These are phyloP conservation scores for Isichthys henryi DNA, from an alignment of 2,113 vertebrate genomes.

Conservation along the genomic window DNA sequence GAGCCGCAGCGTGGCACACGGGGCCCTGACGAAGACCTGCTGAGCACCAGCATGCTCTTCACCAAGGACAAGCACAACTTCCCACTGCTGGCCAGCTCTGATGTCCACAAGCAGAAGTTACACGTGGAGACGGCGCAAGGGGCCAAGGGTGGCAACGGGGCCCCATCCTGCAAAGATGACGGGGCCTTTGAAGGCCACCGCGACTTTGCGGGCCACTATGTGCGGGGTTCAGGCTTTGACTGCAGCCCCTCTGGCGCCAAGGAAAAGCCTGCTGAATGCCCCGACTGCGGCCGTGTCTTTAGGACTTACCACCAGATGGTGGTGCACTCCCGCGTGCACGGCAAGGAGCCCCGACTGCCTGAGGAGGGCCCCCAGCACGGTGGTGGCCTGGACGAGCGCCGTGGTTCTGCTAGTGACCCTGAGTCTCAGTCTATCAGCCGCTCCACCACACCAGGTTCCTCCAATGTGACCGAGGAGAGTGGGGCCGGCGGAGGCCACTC, in stretches of 20 bases:
- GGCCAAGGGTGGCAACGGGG: conserved; percentile 70
- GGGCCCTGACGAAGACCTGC: conserved; percentile 82
- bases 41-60: conserved; percentile 71
- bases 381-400: conserved; percentile 75
- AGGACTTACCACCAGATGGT: conserved; percentile 98
- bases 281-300: conserved; percentile 91
- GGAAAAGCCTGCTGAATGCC: conserved; percentile 93
- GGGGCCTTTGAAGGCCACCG: conserved; percentile 76
- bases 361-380: conserved; percentile 74
- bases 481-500: conserved; percentile 86
- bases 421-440: conserved; percentile 97
- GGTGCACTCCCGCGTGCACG: conserved; percentile 91
- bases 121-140: conserved; percentile 78
- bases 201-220: conserved; percentile 83
- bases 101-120: conserved; percentile 87
- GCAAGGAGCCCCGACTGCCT: conserved; percentile 75
- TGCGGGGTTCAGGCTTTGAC: conserved; percentile 77
- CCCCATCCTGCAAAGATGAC: conserved; percentile 80
- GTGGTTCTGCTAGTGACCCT: conserved; percentile 92
- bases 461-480: conserved; percentile 94
- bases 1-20: conserved; percentile 77
- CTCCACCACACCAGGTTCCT: conserved; percentile 92
- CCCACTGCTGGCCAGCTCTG: conserved; percentile 73
- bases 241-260: conserved; percentile 75
- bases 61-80: conserved; percentile 94